phyloP scores from a whole-genome alignment of 2,797 vertebrate species.

The Ibycter americanus region DNA sequence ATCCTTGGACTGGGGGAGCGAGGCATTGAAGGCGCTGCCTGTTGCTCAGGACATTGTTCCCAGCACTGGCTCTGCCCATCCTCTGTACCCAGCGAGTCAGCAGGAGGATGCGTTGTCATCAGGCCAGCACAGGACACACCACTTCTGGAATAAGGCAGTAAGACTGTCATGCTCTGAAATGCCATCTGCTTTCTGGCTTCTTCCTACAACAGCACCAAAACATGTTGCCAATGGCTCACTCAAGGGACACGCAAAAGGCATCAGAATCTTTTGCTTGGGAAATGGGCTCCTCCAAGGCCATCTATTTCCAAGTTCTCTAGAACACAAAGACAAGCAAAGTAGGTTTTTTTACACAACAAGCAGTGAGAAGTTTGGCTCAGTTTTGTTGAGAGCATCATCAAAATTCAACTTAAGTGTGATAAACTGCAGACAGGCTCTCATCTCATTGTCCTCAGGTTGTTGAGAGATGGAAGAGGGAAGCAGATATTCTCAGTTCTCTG shows the following conservation, averaged over 20 bases:
- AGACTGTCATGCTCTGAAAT: background rate
- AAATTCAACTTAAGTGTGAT: background rate
- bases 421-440: background rate
- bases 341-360: background rate
- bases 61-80: background rate
- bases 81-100: background rate
- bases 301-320: background rate
- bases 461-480: background rate
- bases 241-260: background rate
- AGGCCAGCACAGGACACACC: background rate
- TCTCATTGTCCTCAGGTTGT: background rate
- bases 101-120: rapidly evolving
- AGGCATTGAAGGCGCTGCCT: background rate
- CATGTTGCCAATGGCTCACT: background rate
- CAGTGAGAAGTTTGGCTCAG: background rate
- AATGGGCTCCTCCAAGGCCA: background rate
- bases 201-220: background rate
- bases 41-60: background rate
- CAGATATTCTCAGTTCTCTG: background rate
- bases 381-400: background rate
- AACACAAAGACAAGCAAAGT: background rate
- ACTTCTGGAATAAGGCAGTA: background rate
- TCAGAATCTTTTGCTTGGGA: background rate
- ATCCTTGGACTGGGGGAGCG: background rate
- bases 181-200: background rate